Evolutionary conservation across 2,797 vertebrate species (phyloP).

Genomic region (Glyptemys insculpta): DNA sequence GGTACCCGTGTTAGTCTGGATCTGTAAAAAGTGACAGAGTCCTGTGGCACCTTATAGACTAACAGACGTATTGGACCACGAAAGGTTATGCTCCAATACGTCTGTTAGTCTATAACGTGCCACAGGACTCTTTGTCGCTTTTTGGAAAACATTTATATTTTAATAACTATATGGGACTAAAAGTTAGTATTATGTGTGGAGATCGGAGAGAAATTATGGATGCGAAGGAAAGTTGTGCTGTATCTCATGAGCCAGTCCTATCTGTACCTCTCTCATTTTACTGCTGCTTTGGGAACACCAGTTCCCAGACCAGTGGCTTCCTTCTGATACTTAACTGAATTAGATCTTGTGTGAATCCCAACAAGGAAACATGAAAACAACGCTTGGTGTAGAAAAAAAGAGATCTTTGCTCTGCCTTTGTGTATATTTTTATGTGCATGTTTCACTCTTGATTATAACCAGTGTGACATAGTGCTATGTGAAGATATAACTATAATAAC

Average conservation of each 20-base stretch:
- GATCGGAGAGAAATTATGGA: not conserved
- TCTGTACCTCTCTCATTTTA: not conserved
- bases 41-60: too few species aligned
- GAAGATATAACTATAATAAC: not conserved
- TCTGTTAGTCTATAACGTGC: too few species aligned
- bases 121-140: too few species aligned
- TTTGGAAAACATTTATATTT: not conserved
- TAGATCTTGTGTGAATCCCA: not conserved
- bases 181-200: not conserved
- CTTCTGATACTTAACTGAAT: not conserved
- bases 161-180: conserved; percentile 10
- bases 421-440: not conserved
- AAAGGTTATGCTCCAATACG: too few species aligned
- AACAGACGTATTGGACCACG: too few species aligned
- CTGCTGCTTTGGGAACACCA: not conserved
- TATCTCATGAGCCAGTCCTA: not conserved
- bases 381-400: not conserved
- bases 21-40: too few species aligned
- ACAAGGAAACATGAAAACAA: not conserved
- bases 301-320: not conserved
- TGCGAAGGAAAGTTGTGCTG: not conserved
- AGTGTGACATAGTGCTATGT: not conserved
- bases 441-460: conserved; percentile 33
- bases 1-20: too few species aligned
- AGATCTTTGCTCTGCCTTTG: not conserved